Conservation (phyloP, 2,113 vertebrate genomes). For the Struthidea cinerea region DNA sequence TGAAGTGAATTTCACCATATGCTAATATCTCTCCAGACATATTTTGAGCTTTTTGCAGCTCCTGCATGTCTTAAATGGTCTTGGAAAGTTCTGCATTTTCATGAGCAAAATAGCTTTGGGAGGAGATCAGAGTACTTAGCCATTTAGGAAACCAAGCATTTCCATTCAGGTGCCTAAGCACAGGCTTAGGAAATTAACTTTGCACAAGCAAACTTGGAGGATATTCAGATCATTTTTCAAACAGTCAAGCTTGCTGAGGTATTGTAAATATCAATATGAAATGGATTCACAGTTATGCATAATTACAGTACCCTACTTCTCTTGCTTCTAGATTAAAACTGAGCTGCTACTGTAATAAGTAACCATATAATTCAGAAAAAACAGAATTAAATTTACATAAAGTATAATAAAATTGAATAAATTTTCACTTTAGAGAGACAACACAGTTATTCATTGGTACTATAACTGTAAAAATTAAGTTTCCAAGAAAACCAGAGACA, state of each 20-base stretch:
- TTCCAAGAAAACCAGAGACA: neutral
- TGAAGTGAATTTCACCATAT: slow-evolving; percentile 35
- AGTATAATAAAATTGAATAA: slow-evolving; percentile 16
- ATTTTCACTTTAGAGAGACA: slow-evolving; percentile 19
- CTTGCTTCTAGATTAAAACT: slow-evolving; percentile 30
- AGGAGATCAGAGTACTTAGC: neutral
- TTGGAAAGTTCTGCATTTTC: neutral
- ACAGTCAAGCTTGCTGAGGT: neutral
- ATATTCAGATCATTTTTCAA: slow-evolving; percentile 31
- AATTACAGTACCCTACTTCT: slow-evolving; percentile 3
- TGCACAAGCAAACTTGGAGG: neutral
- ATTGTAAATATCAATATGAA: slow-evolving; percentile 1
- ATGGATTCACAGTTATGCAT: neutral
- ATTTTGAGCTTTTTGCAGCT: neutral
- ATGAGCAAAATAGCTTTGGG: neutral
- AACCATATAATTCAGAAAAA: neutral
- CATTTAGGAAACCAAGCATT: neutral
- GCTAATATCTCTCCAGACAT: neutral
- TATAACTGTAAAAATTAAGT: slow-evolving; percentile 31
- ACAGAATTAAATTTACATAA: slow-evolving; percentile 3
- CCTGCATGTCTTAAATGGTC: neutral
- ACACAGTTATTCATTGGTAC: neutral
- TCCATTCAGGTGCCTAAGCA: neutral
- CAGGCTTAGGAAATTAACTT: neutral
- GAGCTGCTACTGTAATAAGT: slow-evolving; percentile 22